Conservation (phyloP, 1,140 invertebrate genomes). For the Pseudomyrmex cubaensis region DNA sequence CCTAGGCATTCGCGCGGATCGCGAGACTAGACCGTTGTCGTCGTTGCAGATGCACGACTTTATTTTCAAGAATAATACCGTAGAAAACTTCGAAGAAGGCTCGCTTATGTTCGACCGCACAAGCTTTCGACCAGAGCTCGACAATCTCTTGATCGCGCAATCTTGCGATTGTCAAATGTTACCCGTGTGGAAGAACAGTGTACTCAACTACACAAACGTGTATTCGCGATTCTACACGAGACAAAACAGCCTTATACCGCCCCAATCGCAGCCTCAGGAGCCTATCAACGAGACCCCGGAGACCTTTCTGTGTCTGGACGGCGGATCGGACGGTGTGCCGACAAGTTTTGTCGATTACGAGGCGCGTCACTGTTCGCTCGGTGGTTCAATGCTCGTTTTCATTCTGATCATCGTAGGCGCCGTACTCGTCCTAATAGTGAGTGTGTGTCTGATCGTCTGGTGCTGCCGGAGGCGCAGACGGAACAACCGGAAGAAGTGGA, state of each 20-base stretch:
- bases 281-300: constrained; percentile 75
- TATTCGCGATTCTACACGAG: constrained; percentile 74
- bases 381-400: constrained; percentile 77
- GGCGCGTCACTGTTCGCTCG: constrained; percentile 74
- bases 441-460: constrained; percentile 74
- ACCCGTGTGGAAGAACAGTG: constrained; percentile 80
- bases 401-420: constrained; percentile 73
- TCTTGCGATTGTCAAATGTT: constrained; percentile 87
- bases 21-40: constrained; percentile 77
- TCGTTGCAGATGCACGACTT: constrained; percentile 83
- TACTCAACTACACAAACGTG: constrained; percentile 82
- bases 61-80: constrained; percentile 88
- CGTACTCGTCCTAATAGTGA: constrained; percentile 65
- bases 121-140: constrained; percentile 86
- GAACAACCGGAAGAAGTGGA: constrained; percentile 81
- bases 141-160: constrained; percentile 87
- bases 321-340: constrained; percentile 56
- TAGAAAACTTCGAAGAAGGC: constrained; percentile 85
- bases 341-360: constrained; percentile 79
- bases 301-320: constrained; percentile 78
- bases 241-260: constrained; percentile 58
- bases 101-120: constrained; percentile 87
- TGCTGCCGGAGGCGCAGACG: constrained; percentile 76
- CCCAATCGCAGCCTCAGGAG: constrained; percentile 68
- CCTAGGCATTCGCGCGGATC: constrained; percentile 86